Percentiles rank a stretch among this genome's conserved stretches.
Evolutionary conservation across 1,140 invertebrate genomes (phyloP).

Genomic region (Cataglyphis hispanica): DNA sequence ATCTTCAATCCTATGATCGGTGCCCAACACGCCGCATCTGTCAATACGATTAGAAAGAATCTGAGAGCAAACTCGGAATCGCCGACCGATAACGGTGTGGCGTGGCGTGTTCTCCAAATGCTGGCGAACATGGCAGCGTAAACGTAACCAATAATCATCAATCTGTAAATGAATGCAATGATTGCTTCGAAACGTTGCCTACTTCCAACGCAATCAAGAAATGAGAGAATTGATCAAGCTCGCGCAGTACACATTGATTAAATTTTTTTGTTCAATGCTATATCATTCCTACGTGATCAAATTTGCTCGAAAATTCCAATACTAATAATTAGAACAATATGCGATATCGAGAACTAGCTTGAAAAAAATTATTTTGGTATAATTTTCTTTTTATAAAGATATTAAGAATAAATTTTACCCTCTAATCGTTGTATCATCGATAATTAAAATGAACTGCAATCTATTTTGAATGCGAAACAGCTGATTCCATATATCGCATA

Average conservation of each 20-base stretch:
- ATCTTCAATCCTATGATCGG: conserved; percentile 91
- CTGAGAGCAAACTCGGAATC: conserved; percentile 91
- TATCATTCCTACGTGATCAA: neutral
- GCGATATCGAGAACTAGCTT: neutral
- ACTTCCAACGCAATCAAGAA: conserved; percentile 40
- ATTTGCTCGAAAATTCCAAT: conserved; percentile 17
- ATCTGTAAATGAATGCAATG: conserved; percentile 81
- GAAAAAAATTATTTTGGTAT: neutral
- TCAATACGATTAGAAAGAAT: conserved; percentile 92
- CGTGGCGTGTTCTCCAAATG: conserved; percentile 88
- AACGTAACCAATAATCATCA: conserved; percentile 88
- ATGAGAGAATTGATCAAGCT: conserved; percentile 35
- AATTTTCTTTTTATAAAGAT: neutral
- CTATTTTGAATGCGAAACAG: neutral
- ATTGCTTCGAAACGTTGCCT: conserved; percentile 41
- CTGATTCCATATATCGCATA: neutral
- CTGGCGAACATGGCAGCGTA: conserved; percentile 90
- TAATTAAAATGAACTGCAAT: neutral
- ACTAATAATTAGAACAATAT: neutral
- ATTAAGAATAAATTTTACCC: neutral
- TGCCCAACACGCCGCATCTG: conserved; percentile 92
- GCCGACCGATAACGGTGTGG: conserved; percentile 87
- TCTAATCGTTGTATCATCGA: neutral
- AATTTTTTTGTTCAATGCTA: conserved; percentile 14
- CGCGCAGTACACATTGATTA: conserved; percentile 25